Evolutionary conservation across 2,113 vertebrate species (phyloP), one percentile per base, ranked within the genome.

Genomic region (Sturnus vulgaris): DNA sequence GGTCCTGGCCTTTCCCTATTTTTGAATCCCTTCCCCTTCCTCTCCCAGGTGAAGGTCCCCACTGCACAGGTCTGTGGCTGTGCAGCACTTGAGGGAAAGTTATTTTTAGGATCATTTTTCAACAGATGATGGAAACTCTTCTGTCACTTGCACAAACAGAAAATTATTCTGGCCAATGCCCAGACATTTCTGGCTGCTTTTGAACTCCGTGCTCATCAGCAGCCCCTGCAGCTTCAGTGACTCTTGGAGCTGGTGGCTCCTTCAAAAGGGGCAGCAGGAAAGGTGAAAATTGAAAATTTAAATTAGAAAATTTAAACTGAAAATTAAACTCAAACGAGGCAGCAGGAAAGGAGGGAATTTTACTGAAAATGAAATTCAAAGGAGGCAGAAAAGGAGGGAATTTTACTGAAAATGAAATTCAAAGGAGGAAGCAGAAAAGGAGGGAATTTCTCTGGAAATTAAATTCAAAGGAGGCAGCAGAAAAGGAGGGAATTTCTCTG

Each of bases 71-170:
- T 83, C 59, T 88, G 75, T 75, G 63, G 44, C 44, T 20, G 24
- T 4, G 60, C 53, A 94, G 49, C 46, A 59, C 71, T 70, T 69
- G 12, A 33, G 37, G 71, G 33, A 87, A 91, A 87, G 42, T 47
- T 94, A 96, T 93, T 94, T 94, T 96, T 90, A 88, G 78, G 25
- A 65, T 70, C 8, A 55, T 90, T 94, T 70, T 90, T 88, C 61
- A 95, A 53, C 53, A 90, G 86, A 70, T 86, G 91, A 91, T 88
- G 82, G 95, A 92, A 96, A 87, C 35, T 76, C 76, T 82, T 79
- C 77, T 86, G 66, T 81, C n/a, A 8, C 64, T 93, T 88, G 40
- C n/a, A 92, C 85, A 79, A 87, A 73, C 37, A 87, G 44, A 82
- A 79, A 60, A 65, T 56, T 0, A 5, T 79, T 73, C 79, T 93